These are phyloP conservation scores for Orgyia antiqua DNA, from an alignment of 2,888 invertebrate genomes.

Conservation along the genomic window DNA sequence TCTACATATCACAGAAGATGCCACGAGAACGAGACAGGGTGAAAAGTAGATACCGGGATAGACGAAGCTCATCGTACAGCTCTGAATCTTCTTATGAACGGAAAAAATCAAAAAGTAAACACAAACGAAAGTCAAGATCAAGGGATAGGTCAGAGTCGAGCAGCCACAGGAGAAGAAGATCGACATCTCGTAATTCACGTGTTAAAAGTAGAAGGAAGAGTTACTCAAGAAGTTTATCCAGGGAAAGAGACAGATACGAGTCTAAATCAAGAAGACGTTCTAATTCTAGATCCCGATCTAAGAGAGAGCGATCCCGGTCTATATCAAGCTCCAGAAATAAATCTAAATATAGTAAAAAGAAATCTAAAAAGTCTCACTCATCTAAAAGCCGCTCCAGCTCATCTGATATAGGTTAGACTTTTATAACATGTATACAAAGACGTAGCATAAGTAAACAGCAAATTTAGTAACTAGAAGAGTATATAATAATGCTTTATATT, in stretches of 20 bases:
- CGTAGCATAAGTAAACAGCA: too few relatives aligned
- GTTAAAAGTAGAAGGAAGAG: conserved; percentile 51
- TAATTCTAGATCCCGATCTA: conserved; percentile 47
- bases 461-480: too few relatives aligned
- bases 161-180: conserved; percentile 50
- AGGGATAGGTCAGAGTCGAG: conserved; percentile 58
- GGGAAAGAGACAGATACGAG: conserved; percentile 64
- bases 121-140: conserved; percentile 58
- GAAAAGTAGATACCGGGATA: conserved; percentile 60
- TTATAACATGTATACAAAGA: too few relatives aligned
- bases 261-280: conserved; percentile 54
- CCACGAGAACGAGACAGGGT: conserved; percentile 71
- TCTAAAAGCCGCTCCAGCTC: conserved; percentile 59
- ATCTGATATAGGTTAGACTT: conserved; percentile 55
- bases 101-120: conserved; percentile 60
- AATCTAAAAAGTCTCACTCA: conserved; percentile 49
- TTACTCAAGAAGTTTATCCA: conserved; percentile 61
- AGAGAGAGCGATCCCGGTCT: conserved; percentile 51
- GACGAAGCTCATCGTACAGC: conserved; percentile 59
- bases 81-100: conserved; percentile 65
- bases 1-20: too few relatives aligned
- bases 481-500: too few relatives aligned
- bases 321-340: conserved; percentile 53
- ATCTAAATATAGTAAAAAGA: conserved; percentile 51
- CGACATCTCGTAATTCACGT: conserved; percentile 51